A percentile compares a stretch with the other conserved stretches of the same genome.
These are phyloP conservation scores for Sarcophaga caerulescens DNA, from an alignment of 2,888 invertebrate genomes.

Conservation along the genomic window DNA sequence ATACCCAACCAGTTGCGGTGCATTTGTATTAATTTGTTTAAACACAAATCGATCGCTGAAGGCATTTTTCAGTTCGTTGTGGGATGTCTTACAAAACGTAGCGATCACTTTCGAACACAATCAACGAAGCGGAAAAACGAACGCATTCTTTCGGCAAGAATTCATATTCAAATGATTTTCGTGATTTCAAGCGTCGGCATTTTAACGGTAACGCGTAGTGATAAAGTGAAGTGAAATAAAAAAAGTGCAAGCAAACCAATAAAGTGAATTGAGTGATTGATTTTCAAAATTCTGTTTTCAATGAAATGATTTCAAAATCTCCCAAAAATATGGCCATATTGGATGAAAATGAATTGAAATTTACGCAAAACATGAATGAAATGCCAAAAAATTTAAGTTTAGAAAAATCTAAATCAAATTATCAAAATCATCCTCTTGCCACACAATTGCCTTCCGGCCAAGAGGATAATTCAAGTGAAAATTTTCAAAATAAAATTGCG, in stretches of 20 bases:
- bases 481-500: conserved; percentile 21
- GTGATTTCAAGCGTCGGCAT: conserved; percentile 48
- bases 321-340: conserved; percentile 62
- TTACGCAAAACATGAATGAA: conserved; percentile 61
- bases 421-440: conserved; percentile 50
- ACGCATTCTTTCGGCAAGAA: conserved; percentile 7
- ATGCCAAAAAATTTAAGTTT: conserved; percentile 65
- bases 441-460: neutral
- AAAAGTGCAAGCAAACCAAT: neutral
- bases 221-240: conserved; percentile 21
- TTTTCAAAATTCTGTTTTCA: too few relatives aligned
- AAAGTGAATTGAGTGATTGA: neutral
- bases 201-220: neutral
- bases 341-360: conserved; percentile 47
- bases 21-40: conserved; percentile 65
- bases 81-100: conserved; percentile 76
- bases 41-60: conserved; percentile 69
- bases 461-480: conserved; percentile 34
- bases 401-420: conserved; percentile 62
- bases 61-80: conserved; percentile 75
- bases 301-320: conserved; percentile 63
- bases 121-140: conserved; percentile 61
- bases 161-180: conserved; percentile 5
- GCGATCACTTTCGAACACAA: conserved; percentile 63
- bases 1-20: conserved; percentile 34